These are phyloP conservation scores for Erebia ligea DNA, from an alignment of 2,888 invertebrate species.

Conservation along the genomic window DNA sequence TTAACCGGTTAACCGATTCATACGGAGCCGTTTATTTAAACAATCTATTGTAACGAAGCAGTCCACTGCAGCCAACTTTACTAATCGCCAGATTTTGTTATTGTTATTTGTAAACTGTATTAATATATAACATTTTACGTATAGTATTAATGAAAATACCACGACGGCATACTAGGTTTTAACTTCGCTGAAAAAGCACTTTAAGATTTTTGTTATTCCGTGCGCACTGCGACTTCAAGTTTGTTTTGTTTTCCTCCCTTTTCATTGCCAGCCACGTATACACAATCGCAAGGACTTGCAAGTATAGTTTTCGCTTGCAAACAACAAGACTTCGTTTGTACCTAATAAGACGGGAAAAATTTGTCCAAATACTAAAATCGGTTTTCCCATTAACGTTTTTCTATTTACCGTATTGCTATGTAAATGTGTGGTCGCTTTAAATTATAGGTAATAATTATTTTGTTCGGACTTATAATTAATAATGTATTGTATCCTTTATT, in stretches of 20 bases:
- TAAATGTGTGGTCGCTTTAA: constrained; percentile 1
- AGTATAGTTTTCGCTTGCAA: neutral
- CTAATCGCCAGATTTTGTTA: no score
- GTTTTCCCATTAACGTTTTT: neutral
- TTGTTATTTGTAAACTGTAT: no score
- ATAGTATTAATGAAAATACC: neutral
- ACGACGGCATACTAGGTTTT: neutral
- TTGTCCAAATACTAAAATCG: neutral
- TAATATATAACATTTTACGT: neutral
- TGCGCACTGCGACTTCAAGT: constrained; percentile 1
- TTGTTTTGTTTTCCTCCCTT: constrained; percentile 11
- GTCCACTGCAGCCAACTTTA: no score
- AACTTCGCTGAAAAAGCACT: neutral
- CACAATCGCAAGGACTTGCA: neutral
- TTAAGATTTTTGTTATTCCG: neutral
- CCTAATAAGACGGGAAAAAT: neutral
- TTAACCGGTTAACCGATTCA: neutral
- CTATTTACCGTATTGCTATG: neutral
- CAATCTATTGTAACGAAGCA: no score
- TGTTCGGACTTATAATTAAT: neutral
- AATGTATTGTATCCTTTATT: neutral
- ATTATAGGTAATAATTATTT: neutral
- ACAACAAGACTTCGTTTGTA: neutral
- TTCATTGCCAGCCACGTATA: neutral
- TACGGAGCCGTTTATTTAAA: neutral